phyloP scores from a whole-genome alignment of 2,797 vertebrate species.

The Bufotes viridis region DNA sequence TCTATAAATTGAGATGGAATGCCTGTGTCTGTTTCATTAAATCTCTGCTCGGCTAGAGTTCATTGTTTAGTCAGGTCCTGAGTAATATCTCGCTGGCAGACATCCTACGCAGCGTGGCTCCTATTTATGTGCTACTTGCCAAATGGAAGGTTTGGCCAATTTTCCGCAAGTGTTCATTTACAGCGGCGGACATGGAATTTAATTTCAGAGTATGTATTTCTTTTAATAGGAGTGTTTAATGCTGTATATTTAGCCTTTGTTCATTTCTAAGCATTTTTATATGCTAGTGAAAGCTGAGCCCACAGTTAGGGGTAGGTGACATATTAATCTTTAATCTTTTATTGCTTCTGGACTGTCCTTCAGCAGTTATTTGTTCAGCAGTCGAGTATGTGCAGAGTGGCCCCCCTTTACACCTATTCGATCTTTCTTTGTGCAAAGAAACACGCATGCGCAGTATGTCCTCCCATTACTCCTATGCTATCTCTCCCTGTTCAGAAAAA shows the following conservation, averaged over 20 bases:
- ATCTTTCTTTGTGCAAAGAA: no score
- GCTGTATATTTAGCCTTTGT: background rate
- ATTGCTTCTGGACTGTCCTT: no score
- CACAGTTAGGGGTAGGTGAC: background rate
- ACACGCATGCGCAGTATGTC: no score
- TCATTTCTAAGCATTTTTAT: background rate
- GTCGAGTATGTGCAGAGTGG: no score
- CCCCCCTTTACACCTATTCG: no score
- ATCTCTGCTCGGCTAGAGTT: conserved; percentile 35
- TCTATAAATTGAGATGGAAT: conserved; percentile 39
- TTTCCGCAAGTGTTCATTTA: conserved; percentile 51
- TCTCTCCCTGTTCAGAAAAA: no score
- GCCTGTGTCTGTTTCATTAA: conserved; percentile 39
- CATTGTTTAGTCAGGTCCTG: conserved; percentile 53
- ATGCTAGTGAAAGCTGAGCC: background rate
- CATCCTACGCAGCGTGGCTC: conserved; percentile 50
- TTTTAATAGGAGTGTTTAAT: conserved; percentile 19
- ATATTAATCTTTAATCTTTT: no score
- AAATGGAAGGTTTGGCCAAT: conserved; percentile 46
- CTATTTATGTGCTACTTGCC: conserved; percentile 54
- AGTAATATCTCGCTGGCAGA: conserved; percentile 54
- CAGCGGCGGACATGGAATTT: conserved; percentile 24
- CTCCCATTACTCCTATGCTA: no score
- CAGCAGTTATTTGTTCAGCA: no score
- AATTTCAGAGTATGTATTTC: conserved; percentile 21